These are phyloP conservation scores for Oxytorus armatus DNA, from an alignment of 2,888 invertebrate genomes.

Conservation along the genomic window DNA sequence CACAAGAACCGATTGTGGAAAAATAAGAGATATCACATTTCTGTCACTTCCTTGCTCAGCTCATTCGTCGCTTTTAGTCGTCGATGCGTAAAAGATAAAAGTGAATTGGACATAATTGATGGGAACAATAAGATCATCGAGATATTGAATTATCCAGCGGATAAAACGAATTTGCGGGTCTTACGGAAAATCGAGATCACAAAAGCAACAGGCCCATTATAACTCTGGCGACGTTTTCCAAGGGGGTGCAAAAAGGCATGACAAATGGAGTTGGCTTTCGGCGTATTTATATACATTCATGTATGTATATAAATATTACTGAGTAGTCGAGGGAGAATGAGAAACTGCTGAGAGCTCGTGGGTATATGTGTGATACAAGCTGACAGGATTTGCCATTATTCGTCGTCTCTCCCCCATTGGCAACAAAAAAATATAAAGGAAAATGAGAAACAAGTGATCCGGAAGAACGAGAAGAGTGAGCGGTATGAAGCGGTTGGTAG, in stretches of 20 bases:
- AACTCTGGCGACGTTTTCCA: constrained; percentile 17
- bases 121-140: background rate
- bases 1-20: no score
- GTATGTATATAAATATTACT: background rate
- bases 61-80: no score
- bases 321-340: background rate
- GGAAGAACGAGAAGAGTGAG: background rate
- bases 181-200: background rate
- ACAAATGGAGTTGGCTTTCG: constrained; percentile 16
- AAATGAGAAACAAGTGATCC: constrained; percentile 19
- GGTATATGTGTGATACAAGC: no score
- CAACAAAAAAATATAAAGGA: background rate
- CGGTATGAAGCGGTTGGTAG: background rate
- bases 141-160: background rate
- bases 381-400: no score
- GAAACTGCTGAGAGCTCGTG: background rate
- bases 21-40: no score
- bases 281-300: background rate
- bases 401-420: background rate
- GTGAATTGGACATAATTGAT: background rate
- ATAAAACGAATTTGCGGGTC: background rate
- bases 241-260: background rate
- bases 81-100: background rate
- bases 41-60: no score
- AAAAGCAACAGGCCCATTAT: constrained; percentile 45